Evolutionary conservation across 2,113 vertebrate species (phyloP).

Genomic region (Tychaedon coryphoeus): DNA sequence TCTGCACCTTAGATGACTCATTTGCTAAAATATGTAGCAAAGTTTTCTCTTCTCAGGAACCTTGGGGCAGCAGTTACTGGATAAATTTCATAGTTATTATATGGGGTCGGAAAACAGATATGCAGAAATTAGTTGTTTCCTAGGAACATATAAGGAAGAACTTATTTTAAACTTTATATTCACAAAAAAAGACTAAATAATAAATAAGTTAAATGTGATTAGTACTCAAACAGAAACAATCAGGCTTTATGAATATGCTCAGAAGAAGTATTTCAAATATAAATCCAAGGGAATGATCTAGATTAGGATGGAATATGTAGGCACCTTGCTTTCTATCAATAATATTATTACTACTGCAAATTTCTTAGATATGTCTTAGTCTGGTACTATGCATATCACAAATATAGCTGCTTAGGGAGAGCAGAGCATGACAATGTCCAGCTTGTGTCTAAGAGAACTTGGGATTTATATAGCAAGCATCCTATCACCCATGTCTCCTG

Average conservation of each 20-base stretch:
- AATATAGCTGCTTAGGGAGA: not conserved
- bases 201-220: not conserved
- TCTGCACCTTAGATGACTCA: not conserved
- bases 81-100: not conserved
- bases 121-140: not conserved
- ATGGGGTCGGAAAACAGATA: rapidly evolving
- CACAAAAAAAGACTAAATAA: not conserved
- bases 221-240: not conserved
- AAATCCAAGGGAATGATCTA: not conserved
- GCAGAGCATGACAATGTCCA: not conserved
- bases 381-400: not conserved
- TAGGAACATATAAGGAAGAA: not conserved
- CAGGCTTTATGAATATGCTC: not conserved
- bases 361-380: not conserved
- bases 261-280: not conserved
- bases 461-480: not conserved
- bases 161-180: not conserved
- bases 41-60: not conserved
- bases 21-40: not conserved
- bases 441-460: not conserved
- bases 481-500: not conserved
- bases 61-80: not conserved
- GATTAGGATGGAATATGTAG: not conserved
- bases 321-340: not conserved
- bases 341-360: not conserved